These are phyloP conservation scores for Carpatolechia fugitivella DNA, from an alignment of 2,888 invertebrate species.

Conservation along the genomic window DNA sequence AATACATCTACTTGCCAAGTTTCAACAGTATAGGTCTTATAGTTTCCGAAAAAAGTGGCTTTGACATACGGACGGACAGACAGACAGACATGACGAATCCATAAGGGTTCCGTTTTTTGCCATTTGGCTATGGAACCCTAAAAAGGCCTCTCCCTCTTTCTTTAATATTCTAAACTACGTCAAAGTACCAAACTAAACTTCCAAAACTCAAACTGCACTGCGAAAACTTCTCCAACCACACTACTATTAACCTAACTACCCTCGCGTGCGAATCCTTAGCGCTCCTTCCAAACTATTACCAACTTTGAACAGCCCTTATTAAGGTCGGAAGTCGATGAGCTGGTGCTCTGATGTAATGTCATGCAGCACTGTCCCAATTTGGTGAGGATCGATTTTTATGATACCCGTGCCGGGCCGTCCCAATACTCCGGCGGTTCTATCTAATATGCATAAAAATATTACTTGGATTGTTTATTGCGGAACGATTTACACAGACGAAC, in stretches of 20 bases:
- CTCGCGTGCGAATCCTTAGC: not conserved
- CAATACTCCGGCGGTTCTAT: not conserved
- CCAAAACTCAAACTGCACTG: not conserved
- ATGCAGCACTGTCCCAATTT: constrained; percentile 46
- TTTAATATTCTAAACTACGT: too few relatives aligned
- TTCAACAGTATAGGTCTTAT: too few relatives aligned
- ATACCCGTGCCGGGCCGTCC: constrained; percentile 26
- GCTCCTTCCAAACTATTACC: not conserved
- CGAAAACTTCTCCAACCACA: not conserved
- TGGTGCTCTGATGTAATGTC: constrained; percentile 18
- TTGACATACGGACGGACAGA: too few relatives aligned
- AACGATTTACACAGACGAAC: too few relatives aligned
- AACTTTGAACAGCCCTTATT: not conserved
- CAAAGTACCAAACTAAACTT: too few relatives aligned
- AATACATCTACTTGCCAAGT: too few relatives aligned
- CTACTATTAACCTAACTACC: not conserved
- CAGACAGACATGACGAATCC: too few relatives aligned
- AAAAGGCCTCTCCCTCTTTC: too few relatives aligned
- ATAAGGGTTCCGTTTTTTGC: too few relatives aligned
- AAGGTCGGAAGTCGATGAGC: constrained; percentile 1
- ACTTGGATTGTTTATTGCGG: not conserved
- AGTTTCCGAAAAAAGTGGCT: too few relatives aligned
- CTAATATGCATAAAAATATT: not conserved
- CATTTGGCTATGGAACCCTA: too few relatives aligned
- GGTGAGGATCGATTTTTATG: constrained; percentile 50